phyloP scores from a whole-genome alignment of 2,888 invertebrate genomes.

The Lucinisca nassula region DNA sequence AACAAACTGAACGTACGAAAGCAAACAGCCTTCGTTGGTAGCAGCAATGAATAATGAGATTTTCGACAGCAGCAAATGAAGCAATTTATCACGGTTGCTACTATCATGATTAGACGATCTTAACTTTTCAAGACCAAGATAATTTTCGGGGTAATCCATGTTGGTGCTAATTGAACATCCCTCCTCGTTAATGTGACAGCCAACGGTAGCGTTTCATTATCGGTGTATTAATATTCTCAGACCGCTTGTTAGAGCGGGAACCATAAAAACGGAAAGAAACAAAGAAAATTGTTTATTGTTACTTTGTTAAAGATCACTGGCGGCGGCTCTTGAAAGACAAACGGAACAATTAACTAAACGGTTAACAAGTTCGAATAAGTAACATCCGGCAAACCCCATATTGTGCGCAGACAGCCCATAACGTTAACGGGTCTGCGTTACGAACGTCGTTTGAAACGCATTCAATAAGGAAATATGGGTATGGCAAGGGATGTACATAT shows the following conservation, averaged over 20 bases:
- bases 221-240: background rate
- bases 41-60: conserved; percentile 57
- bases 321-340: no score
- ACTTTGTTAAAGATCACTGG: no score
- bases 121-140: conserved; percentile 47
- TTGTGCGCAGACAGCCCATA: no score
- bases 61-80: conserved; percentile 61
- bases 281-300: no score
- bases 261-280: no score
- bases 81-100: conserved; percentile 65
- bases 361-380: no score
- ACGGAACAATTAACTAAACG: no score
- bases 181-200: conserved; percentile 10
- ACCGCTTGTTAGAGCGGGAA: conserved; percentile 6
- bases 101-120: conserved; percentile 55
- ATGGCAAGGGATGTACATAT: no score
- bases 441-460: no score
- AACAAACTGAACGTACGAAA: background rate
- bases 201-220: conserved; percentile 7
- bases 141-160: conserved; percentile 27
- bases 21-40: conserved; percentile 12
- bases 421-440: no score
- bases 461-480: no score
- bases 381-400: no score
- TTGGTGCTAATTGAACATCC: conserved; percentile 19